phyloP scores from a whole-genome alignment of 2,888 invertebrate genomes.

The Dendrolimus pini region DNA sequence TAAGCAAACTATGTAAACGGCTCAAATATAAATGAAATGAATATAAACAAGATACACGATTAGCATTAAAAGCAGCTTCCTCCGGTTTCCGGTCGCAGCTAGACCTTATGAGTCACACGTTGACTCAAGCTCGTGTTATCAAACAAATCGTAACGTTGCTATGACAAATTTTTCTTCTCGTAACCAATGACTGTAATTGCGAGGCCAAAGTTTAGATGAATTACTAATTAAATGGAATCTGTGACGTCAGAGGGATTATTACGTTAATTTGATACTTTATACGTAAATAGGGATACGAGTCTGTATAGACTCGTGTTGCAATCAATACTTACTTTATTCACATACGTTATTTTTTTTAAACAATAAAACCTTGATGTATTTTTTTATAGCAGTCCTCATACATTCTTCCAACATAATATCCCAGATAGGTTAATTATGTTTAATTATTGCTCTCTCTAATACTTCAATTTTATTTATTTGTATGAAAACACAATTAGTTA shows the following conservation, averaged over 20 bases:
- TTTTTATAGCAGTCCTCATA: too few relatives aligned
- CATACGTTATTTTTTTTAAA: too few relatives aligned
- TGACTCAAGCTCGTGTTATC: slow-evolving; percentile 37
- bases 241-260: neutral
- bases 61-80: neutral
- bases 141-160: slow-evolving; percentile 31
- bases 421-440: too few relatives aligned
- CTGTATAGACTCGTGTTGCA: too few relatives aligned
- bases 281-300: too few relatives aligned
- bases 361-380: too few relatives aligned
- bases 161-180: slow-evolving; percentile 20
- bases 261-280: too few relatives aligned
- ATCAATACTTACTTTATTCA: too few relatives aligned
- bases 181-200: neutral
- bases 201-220: neutral
- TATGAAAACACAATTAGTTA: too few relatives aligned
- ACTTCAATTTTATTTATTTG: too few relatives aligned
- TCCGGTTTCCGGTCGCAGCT: neutral
- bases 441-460: too few relatives aligned
- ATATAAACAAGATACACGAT: neutral
- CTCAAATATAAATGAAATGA: neutral
- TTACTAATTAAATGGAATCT: neutral
- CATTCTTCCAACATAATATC: too few relatives aligned
- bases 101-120: slow-evolving; percentile 1
- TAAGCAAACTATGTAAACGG: neutral